These are phyloP conservation scores for Oryzias woworae DNA, from an alignment of 2,113 vertebrate species.

Conservation along the genomic window DNA sequence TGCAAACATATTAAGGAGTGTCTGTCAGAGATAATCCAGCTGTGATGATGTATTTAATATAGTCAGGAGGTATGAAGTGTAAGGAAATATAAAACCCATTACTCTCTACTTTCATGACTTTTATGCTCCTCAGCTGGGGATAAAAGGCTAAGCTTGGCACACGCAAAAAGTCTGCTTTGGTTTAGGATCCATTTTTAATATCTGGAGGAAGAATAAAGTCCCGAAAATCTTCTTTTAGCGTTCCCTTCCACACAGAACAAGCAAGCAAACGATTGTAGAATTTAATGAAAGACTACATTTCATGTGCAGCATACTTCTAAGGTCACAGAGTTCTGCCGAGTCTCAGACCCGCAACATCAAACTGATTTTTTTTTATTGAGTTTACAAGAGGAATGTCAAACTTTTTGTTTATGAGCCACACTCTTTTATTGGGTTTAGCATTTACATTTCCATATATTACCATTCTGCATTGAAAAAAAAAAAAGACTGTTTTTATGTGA, in stretches of 20 bases:
- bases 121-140: slow-evolving; percentile 43
- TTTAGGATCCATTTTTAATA: slow-evolving; percentile 29
- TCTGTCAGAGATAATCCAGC: slow-evolving; percentile 19
- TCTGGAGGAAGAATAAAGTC: slow-evolving; percentile 38
- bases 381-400: slow-evolving; percentile 9
- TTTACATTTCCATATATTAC: slow-evolving; percentile 4
- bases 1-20: background rate
- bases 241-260: slow-evolving; percentile 16
- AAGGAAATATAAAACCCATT: slow-evolving; percentile 38
- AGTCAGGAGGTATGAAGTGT: slow-evolving; percentile 27
- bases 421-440: slow-evolving; percentile 12
- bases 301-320: slow-evolving; percentile 9
- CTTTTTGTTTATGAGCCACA: slow-evolving; percentile 10
- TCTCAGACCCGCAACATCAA: slow-evolving; percentile 9
- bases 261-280: slow-evolving; percentile 23
- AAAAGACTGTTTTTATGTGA: background rate
- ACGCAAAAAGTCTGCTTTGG: slow-evolving; percentile 29
- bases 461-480: slow-evolving; percentile 1
- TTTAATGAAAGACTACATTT: slow-evolving; percentile 28
- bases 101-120: slow-evolving; percentile 41
- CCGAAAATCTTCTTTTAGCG: slow-evolving; percentile 11
- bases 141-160: slow-evolving; percentile 38
- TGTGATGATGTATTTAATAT: slow-evolving; percentile 19
- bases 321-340: background rate
- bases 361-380: slow-evolving; percentile 11